Base-by-base conservation (phyloP, 2,888 invertebrate genomes). In the Lepas anatifera region DNA sequence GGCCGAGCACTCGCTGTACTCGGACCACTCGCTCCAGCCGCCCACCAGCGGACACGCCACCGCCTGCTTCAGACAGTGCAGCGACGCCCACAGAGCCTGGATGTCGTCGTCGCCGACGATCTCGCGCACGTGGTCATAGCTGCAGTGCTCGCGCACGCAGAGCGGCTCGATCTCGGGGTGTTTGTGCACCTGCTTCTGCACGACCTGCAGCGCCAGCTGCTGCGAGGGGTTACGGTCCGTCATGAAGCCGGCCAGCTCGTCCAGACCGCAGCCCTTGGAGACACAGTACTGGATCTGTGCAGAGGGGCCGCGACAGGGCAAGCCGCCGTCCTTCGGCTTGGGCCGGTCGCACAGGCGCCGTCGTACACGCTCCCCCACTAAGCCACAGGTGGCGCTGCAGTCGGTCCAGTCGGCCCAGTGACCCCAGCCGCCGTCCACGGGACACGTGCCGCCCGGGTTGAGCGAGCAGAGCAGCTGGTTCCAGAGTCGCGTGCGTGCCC, bases 31-130 rank as follows among this genome's bases (percentile, higher is more conserved):
- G 25, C 39, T 39, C 66, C 66, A 66, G 66, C 39, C 66, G 25
- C 66, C 66, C 37, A 66, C 66, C 25, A 41, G 22, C 39, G 66
- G 66, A 7, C 66, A 66, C 39, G 39, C 66, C 66, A 66, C 66
- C 27, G 66, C 37, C 39, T 66, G 39, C 39, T 66, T 66, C 27
- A 66, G 37, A 25, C 66, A 66, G 39, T 66, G 66, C 16, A 66
- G 66, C 27, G 66, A 66, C 39, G 66, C 37, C 66, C 66, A 66
- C n/a, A 66, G 16, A n/a, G 66, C 66, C 22, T 66, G 25, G 11
- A 66, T 7, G 39, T 27, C 39, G 16, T n/a, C 66, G 39, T 66
- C 27, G 27, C 66, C 39, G 13, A 66, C 66, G 39, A 66, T 18
- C 4, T 66, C 66, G 27, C 66, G 66, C 66, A 25, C 25, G 39